These are phyloP conservation scores for Megaceryle torquata DNA, from an alignment of 2,113 vertebrate genomes.

Conservation along the genomic window DNA sequence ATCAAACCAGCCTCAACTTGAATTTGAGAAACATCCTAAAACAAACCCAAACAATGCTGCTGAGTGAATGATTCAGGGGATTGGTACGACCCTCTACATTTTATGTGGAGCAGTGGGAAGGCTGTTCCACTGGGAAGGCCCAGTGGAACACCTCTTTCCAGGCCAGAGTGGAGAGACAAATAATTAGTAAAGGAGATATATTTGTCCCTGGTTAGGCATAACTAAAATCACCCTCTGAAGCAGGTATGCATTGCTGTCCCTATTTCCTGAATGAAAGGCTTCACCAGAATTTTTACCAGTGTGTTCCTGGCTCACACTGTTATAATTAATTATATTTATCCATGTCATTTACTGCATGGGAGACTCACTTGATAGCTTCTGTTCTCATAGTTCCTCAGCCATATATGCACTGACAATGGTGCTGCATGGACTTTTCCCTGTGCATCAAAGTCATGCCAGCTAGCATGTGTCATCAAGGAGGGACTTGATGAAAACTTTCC, in stretches of 20 bases:
- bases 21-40: slow-evolving; percentile 60
- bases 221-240: neutral
- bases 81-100: slow-evolving; percentile 48
- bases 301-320: neutral
- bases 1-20: slow-evolving; percentile 70
- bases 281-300: neutral
- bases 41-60: slow-evolving; percentile 57
- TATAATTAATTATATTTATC: neutral
- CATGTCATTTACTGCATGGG: neutral
- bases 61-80: slow-evolving; percentile 44
- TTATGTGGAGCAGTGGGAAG: neutral
- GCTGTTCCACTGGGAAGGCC: neutral
- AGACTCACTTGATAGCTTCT: neutral
- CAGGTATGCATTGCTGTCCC: neutral
- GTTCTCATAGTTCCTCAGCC: neutral
- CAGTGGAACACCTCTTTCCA: neutral
- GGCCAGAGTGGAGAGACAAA: neutral
- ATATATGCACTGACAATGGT: neutral
- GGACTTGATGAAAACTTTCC: neutral
- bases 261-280: neutral
- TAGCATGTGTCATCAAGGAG: too few species aligned
- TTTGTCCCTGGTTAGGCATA: neutral
- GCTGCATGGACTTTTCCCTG: neutral
- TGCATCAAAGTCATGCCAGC: neutral
- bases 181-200: neutral